Conservation (phyloP, 2,113 vertebrate species). For the Mobula hypostoma region DNA sequence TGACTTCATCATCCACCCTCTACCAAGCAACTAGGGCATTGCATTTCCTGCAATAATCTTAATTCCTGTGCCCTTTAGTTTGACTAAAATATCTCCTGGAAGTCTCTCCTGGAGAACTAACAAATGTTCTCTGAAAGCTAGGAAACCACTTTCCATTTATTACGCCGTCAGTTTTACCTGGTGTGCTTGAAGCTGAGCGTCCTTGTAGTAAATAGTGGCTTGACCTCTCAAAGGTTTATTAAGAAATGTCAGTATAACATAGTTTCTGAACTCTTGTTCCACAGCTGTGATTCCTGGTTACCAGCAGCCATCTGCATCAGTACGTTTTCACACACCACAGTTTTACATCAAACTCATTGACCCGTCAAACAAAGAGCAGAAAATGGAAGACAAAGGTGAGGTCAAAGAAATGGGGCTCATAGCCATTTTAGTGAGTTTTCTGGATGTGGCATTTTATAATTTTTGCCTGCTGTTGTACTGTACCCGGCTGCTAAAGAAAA, state of each 20-base stretch:
- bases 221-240: too few species aligned
- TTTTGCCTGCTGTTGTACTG: neutral
- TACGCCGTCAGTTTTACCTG: neutral
- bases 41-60: neutral
- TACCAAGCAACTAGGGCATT: neutral
- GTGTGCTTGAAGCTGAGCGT: neutral
- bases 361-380: slow-evolving; percentile 72
- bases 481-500: neutral
- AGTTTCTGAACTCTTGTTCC: neutral
- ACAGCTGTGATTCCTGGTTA: slow-evolving; percentile 86
- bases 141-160: neutral
- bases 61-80: neutral
- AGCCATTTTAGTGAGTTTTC: neutral
- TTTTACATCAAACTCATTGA: slow-evolving; percentile 85
- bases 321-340: slow-evolving; percentile 65
- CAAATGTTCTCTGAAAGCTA: neutral
- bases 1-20: neutral
- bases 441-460: neutral
- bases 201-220: too few species aligned
- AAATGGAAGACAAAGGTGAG: slow-evolving; percentile 88
- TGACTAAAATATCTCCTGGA: neutral
- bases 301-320: slow-evolving; percentile 74
- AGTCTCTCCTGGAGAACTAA: neutral
- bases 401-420: neutral
- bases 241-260: too few species aligned